Conservation (phyloP, 2,113 vertebrate genomes). For the Gallinago paraguaiae region DNA sequence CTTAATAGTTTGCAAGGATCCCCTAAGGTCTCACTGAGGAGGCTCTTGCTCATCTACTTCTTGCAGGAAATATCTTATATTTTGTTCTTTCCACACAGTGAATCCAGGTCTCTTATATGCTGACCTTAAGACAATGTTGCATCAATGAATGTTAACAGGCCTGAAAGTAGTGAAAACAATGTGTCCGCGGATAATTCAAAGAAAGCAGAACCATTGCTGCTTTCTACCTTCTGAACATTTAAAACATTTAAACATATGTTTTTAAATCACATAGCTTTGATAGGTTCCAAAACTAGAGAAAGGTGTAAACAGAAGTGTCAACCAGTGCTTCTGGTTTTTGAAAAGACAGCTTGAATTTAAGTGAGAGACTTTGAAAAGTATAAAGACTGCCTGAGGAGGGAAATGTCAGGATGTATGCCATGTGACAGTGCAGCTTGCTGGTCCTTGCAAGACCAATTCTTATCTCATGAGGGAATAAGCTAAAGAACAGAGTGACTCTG, state of each 20-base stretch:
- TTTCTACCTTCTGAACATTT: neutral
- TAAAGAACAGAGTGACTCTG: neutral
- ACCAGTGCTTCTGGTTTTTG: neutral
- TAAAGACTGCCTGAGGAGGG: neutral
- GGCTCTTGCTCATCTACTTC: neutral
- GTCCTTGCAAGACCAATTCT: slow-evolving; percentile 14
- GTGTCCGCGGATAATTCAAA: neutral
- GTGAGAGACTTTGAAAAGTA: slow-evolving; percentile 21
- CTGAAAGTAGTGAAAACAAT: neutral
- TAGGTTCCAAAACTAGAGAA: slow-evolving; percentile 13
- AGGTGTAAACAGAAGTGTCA: slow-evolving; percentile 41
- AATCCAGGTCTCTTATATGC: neutral
- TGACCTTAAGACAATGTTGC: neutral
- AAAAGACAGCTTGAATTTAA: slow-evolving; percentile 35
- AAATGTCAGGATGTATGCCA: slow-evolving; percentile 14
- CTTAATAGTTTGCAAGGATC: neutral
- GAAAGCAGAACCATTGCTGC: neutral
- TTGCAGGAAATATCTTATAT: neutral
- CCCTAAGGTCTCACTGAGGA: neutral
- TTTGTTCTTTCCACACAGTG: neutral
- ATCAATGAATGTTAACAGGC: neutral
- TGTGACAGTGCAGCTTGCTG: neutral
- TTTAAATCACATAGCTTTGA: neutral
- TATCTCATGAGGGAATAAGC: neutral
- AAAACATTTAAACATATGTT: neutral